phyloP scores from a whole-genome alignment of 2,888 invertebrate species.

The Apocheima hispidaria region DNA sequence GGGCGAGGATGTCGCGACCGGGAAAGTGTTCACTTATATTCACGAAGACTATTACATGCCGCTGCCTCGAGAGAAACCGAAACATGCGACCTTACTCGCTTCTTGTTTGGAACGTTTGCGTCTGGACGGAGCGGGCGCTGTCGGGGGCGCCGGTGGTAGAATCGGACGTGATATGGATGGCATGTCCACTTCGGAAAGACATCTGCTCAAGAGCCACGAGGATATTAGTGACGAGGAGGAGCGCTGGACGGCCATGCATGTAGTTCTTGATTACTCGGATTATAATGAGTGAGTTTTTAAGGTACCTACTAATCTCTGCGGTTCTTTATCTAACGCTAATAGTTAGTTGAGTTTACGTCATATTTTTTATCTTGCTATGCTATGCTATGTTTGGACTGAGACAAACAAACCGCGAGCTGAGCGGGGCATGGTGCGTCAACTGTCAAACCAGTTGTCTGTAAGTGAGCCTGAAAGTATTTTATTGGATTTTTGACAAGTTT shows the following conservation, averaged over 20 bases:
- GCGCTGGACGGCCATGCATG: conserved; percentile 75
- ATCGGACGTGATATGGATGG: no score
- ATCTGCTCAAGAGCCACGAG: conserved; percentile 69
- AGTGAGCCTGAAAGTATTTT: no score
- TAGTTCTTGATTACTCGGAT: conserved; percentile 73
- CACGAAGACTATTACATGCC: conserved; percentile 84
- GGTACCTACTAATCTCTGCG: no score
- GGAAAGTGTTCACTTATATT: conserved; percentile 85
- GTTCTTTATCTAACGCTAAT: neutral
- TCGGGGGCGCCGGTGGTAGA: neutral
- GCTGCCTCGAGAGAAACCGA: conserved; percentile 56
- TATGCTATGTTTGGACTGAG: no score
- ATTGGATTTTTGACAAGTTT: no score
- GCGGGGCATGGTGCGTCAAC: no score
- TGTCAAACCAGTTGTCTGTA: no score
- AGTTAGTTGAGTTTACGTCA: no score
- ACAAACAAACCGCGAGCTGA: no score
- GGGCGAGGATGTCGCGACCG: conserved; percentile 62
- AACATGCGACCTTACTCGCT: conserved; percentile 49
- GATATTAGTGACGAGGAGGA: conserved; percentile 56
- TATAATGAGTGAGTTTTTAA: conserved; percentile 72
- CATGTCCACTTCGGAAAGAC: conserved; percentile 59
- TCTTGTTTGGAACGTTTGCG: conserved; percentile 57
- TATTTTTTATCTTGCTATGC: no score
- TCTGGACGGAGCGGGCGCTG: conserved; percentile 53